A percentile compares a stretch with the other conserved stretches of the same genome.
Conservation (phyloP, 2,888 invertebrate genomes). For the Melanophora roralis region DNA sequence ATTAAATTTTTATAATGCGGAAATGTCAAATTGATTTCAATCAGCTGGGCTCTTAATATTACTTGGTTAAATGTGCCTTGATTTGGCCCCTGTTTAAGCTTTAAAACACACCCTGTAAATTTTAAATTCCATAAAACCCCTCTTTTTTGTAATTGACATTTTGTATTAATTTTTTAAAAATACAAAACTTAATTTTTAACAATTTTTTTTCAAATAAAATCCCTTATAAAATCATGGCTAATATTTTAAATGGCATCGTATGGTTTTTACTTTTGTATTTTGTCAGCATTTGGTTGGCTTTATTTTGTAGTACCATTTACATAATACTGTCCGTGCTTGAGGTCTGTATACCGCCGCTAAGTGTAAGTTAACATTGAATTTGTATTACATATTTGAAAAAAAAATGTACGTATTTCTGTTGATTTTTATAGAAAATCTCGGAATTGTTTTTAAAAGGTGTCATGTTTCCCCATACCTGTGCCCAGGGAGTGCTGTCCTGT, state of each 20-base stretch:
- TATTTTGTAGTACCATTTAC: neutral
- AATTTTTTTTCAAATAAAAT: neutral
- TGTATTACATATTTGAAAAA: no score
- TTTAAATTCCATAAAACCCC: no score
- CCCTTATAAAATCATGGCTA: neutral
- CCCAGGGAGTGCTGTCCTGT: neutral
- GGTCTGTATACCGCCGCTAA: conserved; percentile 28
- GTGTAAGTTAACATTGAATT: conserved; percentile 6
- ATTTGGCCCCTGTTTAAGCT: neutral
- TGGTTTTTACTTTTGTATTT: conserved; percentile 30
- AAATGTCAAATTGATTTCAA: no score
- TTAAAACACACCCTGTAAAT: neutral
- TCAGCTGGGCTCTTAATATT: neutral
- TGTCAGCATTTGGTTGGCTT: conserved; percentile 25
- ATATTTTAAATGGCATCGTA: conserved; percentile 11
- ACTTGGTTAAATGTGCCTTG: no score
- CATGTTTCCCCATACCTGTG: conserved; percentile 33
- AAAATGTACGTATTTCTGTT: no score
- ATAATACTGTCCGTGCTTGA: conserved; percentile 20
- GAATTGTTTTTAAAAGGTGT: conserved; percentile 21
- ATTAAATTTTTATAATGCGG: no score
- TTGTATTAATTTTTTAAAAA: neutral
- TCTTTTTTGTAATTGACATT: neutral
- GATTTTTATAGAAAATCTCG: neutral
- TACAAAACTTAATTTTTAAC: neutral